Conservation (phyloP, 2,888 invertebrate genomes). For the Folsomia candida region DNA sequence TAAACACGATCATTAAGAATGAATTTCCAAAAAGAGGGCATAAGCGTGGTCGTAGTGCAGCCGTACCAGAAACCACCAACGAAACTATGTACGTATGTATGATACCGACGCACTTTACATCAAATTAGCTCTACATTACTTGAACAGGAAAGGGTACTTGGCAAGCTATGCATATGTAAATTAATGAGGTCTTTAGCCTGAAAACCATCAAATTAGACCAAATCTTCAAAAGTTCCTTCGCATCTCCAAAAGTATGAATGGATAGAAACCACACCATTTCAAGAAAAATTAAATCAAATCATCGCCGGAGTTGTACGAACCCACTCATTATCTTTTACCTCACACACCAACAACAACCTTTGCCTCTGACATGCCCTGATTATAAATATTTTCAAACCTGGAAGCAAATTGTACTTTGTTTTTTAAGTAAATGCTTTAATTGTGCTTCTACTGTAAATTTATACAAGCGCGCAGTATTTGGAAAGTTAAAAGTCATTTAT, state of each 20-base stretch:
- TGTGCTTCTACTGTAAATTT: not conserved
- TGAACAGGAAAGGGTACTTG: not conserved
- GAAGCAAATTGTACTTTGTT: not conserved
- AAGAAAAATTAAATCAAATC: not conserved
- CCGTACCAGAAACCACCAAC: no score
- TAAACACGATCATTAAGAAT: not conserved
- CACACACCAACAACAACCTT: not conserved
- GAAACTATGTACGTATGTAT: no score
- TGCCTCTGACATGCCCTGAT: not conserved
- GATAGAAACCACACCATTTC: not conserved
- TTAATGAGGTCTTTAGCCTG: not conserved
- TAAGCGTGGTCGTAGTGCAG: no score
- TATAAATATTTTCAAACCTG: not conserved
- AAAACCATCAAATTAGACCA: conserved; percentile 2
- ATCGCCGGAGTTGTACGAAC: not conserved
- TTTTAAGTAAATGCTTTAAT: not conserved
- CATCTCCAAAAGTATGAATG: not conserved
- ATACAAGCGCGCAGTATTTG: no score
- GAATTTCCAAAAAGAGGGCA: not conserved
- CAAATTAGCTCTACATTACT: not conserved
- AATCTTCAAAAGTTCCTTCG: no score
- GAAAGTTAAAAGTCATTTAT: not conserved
- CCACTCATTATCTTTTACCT: not conserved
- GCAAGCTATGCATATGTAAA: not conserved
- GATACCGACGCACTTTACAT: no score